These are phyloP conservation scores for Polydrusus cervinus DNA, from an alignment of 2,888 invertebrate genomes.

Conservation along the genomic window DNA sequence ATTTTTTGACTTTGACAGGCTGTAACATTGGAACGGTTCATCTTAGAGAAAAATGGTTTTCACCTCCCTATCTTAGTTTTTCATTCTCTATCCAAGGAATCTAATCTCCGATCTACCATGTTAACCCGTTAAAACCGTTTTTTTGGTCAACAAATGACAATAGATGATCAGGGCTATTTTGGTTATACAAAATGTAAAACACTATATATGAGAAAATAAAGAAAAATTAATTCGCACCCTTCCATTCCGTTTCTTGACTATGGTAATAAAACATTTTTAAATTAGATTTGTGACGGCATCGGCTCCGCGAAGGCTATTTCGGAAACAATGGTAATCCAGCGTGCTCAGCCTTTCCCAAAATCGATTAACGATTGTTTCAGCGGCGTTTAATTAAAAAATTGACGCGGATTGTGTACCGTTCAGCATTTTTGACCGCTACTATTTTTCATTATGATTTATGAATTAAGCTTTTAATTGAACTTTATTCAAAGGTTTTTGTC, in stretches of 20 bases:
- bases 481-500: conserved; percentile 51
- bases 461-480: conserved; percentile 51
- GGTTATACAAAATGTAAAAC: no score
- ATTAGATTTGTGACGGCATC: neutral
- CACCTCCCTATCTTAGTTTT: no score
- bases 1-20: no score
- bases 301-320: neutral
- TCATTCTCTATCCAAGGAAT: no score
- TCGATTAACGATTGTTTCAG: conserved; percentile 51
- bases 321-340: conserved; percentile 33
- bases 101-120: no score
- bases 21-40: no score
- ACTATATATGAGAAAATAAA: no score
- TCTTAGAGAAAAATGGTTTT: no score
- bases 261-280: conserved; percentile 12
- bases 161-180: no score
- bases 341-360: conserved; percentile 45
- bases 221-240: no score
- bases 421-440: conserved; percentile 38
- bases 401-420: conserved; percentile 49
- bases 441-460: conserved; percentile 54
- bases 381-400: conserved; percentile 52
- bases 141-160: no score
- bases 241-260: neutral
- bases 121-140: no score